Base-by-base conservation (phyloP, 2,113 vertebrate species). In the Noctilio leporinus region DNA sequence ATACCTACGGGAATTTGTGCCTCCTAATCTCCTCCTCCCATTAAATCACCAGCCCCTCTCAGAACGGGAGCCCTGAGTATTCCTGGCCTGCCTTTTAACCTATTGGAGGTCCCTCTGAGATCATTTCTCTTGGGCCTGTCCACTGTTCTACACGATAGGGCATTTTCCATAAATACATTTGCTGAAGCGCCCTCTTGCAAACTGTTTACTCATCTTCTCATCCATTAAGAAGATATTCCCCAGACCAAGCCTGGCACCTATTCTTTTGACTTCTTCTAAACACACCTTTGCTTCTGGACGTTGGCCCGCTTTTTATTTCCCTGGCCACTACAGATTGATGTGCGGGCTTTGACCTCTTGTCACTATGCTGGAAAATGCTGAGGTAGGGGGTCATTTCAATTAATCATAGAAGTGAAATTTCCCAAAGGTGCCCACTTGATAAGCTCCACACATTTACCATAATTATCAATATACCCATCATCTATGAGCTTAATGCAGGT, bases 141-240 rank as follows among this genome's bases (percentile, higher is more conserved):
- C 76, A 26, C 11, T 28, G 14, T 86, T 91, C 93, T 76, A 95
- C 40, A 22, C 22, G 1, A 17, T 80, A 12, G 30, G 64, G 86
- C 84, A 33, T 92, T 86, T 94, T 87, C 93, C 93, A 77, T 94
- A 94, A 96, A 87, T 93, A 62, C 55, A 82, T 40, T 92, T 47
- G 87, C 59, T 26, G 49, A 73, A 95, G 86, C 89, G 72, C 73
- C 92, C 75, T 94, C 80, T 92, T 96, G 69, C 65, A n/a, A 78
- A 82, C 49, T 59, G 92, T 95, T 76, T 88, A 75, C 81, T 94
- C 85, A 73, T 92, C 87, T 92, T 85, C 70, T 59, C 45, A 38
- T 93, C 78, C 95, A 95, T 92, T 92, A 97, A 86, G 91, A 69
- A 77, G 92, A 91, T 24, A 82, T 15, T 51, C 73, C 65, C 62